These are phyloP conservation scores for Cotesia congregata DNA, from an alignment of 2,888 invertebrate genomes.

Conservation along the genomic window DNA sequence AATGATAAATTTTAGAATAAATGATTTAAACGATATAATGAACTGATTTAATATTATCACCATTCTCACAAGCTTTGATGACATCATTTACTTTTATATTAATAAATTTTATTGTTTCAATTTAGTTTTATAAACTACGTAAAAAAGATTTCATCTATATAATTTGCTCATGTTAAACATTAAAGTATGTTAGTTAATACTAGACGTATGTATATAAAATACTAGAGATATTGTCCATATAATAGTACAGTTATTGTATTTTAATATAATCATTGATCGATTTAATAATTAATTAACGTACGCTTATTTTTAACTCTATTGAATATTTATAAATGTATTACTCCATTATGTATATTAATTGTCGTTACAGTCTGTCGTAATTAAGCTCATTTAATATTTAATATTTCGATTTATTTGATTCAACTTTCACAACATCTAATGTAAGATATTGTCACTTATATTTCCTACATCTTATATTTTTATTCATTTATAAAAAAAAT, in stretches of 20 bases:
- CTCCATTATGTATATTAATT: slow-evolving; percentile 52
- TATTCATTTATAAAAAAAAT: not conserved
- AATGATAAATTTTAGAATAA: slow-evolving; percentile 17
- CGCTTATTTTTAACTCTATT: slow-evolving; percentile 46
- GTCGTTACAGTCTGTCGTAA: slow-evolving; percentile 62
- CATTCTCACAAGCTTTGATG: slow-evolving; percentile 29
- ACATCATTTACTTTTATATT: slow-evolving; percentile 22
- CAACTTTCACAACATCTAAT: not conserved
- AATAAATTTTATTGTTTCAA: slow-evolving; percentile 23
- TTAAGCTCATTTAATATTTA: slow-evolving; percentile 61
- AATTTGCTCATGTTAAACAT: slow-evolving; percentile 3
- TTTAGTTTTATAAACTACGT: slow-evolving; percentile 3
- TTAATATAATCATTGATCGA: slow-evolving; percentile 48
- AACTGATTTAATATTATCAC: not conserved
- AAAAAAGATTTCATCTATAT: not conserved
- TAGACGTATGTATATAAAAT: slow-evolving; percentile 53
- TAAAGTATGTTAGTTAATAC: slow-evolving; percentile 51
- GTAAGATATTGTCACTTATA: slow-evolving; percentile 13
- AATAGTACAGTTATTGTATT: slow-evolving; percentile 56
- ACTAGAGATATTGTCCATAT: slow-evolving; percentile 51
- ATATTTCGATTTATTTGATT: slow-evolving; percentile 21
- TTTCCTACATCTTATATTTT: not conserved
- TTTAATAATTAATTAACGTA: slow-evolving; percentile 46
- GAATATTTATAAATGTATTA: slow-evolving; percentile 53
- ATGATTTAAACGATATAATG: slow-evolving; percentile 13